A percentile compares a stretch with the other conserved stretches of the same genome.
Conservation (phyloP, 30 jellyfish, hydroid and myxozoan species). For the Pseudorhiza aurosa region DNA sequence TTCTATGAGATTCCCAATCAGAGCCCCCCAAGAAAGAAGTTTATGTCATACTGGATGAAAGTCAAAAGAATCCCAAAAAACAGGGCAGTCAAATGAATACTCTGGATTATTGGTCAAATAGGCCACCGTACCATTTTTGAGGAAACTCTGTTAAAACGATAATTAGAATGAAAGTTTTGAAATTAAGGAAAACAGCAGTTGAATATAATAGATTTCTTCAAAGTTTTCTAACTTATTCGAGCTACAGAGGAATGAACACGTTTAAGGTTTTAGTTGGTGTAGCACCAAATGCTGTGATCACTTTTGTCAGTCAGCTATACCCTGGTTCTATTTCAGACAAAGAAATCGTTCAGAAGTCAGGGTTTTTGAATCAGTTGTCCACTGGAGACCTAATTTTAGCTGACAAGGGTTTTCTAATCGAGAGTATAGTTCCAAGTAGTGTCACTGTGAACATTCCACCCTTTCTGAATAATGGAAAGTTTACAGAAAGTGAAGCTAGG, state of each 20-base stretch:
- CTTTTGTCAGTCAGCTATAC: conserved; percentile 6
- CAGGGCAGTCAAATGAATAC: no score
- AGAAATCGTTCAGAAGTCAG: conserved; percentile 18
- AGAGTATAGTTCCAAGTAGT: conserved; percentile 20
- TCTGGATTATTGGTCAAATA: no score
- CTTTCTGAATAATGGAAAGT: conserved; percentile 17
- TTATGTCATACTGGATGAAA: no score
- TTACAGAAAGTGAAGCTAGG: background rate
- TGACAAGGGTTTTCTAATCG: conserved; percentile 7
- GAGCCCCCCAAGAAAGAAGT: no score
- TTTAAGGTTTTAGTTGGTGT: conserved; percentile 27
- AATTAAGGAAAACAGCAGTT: no score
- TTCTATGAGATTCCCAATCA: no score
- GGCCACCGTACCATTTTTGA: no score
- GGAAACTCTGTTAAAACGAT: no score
- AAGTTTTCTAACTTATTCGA: conserved; percentile 18
- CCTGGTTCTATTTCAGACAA: conserved; percentile 22
- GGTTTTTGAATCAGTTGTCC: conserved; percentile 2
- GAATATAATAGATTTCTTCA: no score
- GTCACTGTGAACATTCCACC: conserved; percentile 44
- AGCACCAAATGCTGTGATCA: conserved; percentile 28
- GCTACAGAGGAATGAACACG: conserved; percentile 24
- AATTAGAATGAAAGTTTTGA: no score
- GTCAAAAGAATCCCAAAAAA: no score
- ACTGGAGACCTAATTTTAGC: conserved; percentile 35